phyloP scores from a whole-genome alignment of 2,888 invertebrate species.

The Eretmocerus hayati region DNA sequence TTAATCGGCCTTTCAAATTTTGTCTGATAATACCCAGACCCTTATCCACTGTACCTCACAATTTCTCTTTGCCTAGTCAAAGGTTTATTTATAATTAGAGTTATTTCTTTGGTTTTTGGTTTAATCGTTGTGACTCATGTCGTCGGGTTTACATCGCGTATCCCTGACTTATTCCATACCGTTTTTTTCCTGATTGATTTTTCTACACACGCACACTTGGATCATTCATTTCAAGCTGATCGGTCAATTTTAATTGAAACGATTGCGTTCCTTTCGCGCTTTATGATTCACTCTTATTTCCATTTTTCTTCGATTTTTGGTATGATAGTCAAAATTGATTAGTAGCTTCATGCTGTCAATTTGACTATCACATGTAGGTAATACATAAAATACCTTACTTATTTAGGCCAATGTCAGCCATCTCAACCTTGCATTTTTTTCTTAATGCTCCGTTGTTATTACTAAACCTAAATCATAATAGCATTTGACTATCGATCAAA shows the following conservation, averaged over 20 bases:
- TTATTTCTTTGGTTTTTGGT: slow-evolving; percentile 5
- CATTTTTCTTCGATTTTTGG: slow-evolving; percentile 2
- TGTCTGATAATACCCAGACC: neutral
- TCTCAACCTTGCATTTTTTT: no score
- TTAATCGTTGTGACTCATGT: slow-evolving; percentile 25
- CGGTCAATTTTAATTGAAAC: no score
- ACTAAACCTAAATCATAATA: no score
- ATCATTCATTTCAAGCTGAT: no score
- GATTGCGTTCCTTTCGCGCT: slow-evolving; percentile 1
- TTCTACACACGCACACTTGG: no score
- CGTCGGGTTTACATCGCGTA: slow-evolving; percentile 6
- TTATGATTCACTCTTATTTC: slow-evolving; percentile 6
- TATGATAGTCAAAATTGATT: no score
- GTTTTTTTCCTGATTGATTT: no score
- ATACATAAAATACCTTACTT: slow-evolving; percentile 39
- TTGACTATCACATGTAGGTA: no score
- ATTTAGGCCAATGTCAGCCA: slow-evolving; percentile 46
- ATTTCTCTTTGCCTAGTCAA: slow-evolving; percentile 5
- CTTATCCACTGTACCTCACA: neutral
- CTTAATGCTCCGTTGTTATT: slow-evolving; percentile 24
- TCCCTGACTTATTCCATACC: no score
- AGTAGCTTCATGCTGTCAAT: no score
- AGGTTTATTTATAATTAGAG: neutral
- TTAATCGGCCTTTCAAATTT: neutral
- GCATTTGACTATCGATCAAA: neutral